These are phyloP conservation scores for Crotalus viridis DNA, from an alignment of 2,113 vertebrate genomes.

Conservation along the genomic window DNA sequence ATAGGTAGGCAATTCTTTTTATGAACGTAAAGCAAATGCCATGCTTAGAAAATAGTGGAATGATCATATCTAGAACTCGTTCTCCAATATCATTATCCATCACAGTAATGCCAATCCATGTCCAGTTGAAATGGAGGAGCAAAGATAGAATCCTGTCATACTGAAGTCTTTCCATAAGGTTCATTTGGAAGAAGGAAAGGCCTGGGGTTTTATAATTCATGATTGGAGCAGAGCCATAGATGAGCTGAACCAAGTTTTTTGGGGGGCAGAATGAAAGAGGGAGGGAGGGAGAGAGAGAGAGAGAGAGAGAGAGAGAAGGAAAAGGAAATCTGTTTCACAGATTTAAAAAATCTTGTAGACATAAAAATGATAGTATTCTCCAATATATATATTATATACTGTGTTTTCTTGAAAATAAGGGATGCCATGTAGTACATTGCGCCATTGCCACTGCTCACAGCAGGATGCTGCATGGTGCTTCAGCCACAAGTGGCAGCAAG, in stretches of 20 bases:
- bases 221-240: not conserved
- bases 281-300: not conserved
- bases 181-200: conserved; percentile 13
- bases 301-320: not conserved
- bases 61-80: not conserved
- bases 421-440: no score
- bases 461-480: no score
- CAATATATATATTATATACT: not conserved
- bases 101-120: not conserved
- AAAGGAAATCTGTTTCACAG: not conserved
- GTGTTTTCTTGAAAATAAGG: no score
- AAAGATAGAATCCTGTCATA: not conserved
- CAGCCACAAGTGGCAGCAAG: no score
- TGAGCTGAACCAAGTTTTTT: not conserved
- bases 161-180: not conserved
- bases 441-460: no score
- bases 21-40: not conserved
- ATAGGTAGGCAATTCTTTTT: not conserved
- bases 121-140: not conserved
- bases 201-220: not conserved
- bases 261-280: no score
- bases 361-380: not conserved
- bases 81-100: conserved; percentile 1
- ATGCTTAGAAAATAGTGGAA: not conserved
- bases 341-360: not conserved